Evolutionary conservation across 2,797 vertebrate species (phyloP), one percentile per base, ranked within the genome.

Genomic region (Enteromius unitaeniatus): DNA sequence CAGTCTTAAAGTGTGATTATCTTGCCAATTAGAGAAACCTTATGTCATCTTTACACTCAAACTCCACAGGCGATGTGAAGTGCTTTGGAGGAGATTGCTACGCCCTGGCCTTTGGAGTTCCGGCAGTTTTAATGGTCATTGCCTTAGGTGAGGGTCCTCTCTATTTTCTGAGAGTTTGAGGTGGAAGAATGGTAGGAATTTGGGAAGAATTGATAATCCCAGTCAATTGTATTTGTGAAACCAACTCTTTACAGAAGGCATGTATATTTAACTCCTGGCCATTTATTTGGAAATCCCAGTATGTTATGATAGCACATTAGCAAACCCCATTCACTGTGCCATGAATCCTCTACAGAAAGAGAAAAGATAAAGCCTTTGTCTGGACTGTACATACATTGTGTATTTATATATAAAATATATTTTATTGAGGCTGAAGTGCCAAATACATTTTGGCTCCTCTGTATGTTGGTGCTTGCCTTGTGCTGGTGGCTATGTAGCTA

Each of bases 1-100:
- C 58, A 28, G n/a, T 75, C n/a, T 53, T 74, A 75, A 67, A 82
- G n/a, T 78, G 8, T 11, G 21, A 53, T 65, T 14, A 74, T 74
- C 15, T 14, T 82, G 28, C 73, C n/a, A 64, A 31, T 67, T 47
- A 37, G 10, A 34, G 26, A 51, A 68, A 67, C 11, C 42, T 37
- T 23, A 65, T 17, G 42, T 80, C 1, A 7, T 81, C 11, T 42
- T 55, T 40, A n/a, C 14, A n/a, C 17, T 55, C 23, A 7, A 42
- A 31, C 21, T 65, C 45, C 45, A 75, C 92, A 99, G 98, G 96
- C 72, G 96, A 97, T 68, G 97, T 99, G 70, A 89, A 97, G 87
- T 99, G 98, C 93, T 99, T 99, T 78, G 97, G 96, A 6, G 92
- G 90, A 0, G 97, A 99, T 87, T 99, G 98, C 89, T 99, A 97